Conservation (phyloP, 2,888 invertebrate genomes). For the Cataglyphis altisquamis region DNA sequence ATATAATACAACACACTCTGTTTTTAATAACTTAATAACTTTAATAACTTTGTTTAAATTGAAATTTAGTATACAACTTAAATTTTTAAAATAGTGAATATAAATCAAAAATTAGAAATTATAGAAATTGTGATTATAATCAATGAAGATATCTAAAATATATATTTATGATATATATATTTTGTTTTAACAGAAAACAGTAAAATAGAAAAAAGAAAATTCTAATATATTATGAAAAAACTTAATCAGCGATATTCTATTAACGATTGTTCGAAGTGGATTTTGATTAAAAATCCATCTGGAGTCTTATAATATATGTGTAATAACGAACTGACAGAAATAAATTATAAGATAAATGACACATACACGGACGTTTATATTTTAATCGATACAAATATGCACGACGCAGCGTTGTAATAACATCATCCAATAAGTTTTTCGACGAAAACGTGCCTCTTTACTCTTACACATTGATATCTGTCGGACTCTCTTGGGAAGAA, state of each 20-base stretch:
- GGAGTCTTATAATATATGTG: background rate
- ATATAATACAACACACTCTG: background rate
- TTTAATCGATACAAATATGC: conserved; percentile 44
- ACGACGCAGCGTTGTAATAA: conserved; percentile 41
- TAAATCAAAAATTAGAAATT: background rate
- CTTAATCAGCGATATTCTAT: background rate
- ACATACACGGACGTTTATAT: conserved; percentile 28
- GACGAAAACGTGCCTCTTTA: conserved; percentile 44
- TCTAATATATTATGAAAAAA: background rate
- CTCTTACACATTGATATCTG: conserved; percentile 64
- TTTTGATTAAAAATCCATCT: conserved; percentile 21
- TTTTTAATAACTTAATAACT: background rate
- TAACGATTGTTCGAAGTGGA: background rate
- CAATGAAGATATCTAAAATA: too few relatives aligned
- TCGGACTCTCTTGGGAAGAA: conserved; percentile 65
- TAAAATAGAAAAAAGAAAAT: background rate
- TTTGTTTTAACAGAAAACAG: background rate
- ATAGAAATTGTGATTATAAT: background rate
- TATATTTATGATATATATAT: background rate
- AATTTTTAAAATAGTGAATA: background rate
- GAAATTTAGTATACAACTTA: background rate
- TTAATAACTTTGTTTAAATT: background rate
- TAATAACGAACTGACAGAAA: conserved; percentile 24
- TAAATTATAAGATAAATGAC: conserved; percentile 30
- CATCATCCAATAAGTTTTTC: conserved; percentile 35